Evolutionary conservation across 2,113 vertebrate species (phyloP).

Genomic region (Hippocampus guttulatus): DNA sequence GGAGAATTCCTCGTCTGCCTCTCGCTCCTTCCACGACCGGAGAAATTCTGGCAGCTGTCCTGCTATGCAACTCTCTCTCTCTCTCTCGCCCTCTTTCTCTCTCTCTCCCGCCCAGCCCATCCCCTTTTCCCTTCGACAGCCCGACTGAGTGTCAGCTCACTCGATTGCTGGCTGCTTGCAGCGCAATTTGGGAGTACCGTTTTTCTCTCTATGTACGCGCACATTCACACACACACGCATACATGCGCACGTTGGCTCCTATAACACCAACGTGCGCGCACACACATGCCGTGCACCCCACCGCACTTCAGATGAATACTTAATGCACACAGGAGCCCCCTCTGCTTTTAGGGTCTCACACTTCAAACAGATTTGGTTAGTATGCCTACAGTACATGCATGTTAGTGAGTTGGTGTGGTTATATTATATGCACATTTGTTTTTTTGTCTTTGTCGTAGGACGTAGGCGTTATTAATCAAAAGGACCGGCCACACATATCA

Average conservation of each 20-base stretch:
- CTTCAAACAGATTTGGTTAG: conserved; percentile 80
- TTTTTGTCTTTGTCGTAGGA: conserved; percentile 55
- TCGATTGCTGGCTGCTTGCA: conserved; percentile 69
- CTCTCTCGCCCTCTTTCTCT: conserved; percentile 26
- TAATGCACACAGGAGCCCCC: conserved; percentile 72
- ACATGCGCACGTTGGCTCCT: conserved; percentile 5
- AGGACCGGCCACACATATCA: conserved; percentile 48
- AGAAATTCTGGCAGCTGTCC: conserved; percentile 75
- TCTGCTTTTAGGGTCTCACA: conserved; percentile 74
- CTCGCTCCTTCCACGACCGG: conserved; percentile 64
- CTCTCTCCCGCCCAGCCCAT: conserved; percentile 54
- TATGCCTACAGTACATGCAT: conserved; percentile 68
- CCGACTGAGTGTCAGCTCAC: conserved; percentile 75
- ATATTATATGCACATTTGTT: conserved; percentile 20
- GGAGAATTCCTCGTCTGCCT: conserved; percentile 65
- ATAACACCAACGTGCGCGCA: conserved; percentile 21
- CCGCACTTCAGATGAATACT: conserved; percentile 75
- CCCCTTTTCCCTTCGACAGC: conserved; percentile 72
- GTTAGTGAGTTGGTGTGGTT: conserved; percentile 26
- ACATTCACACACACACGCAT: conserved; percentile 26
- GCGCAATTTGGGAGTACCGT: conserved; percentile 59
- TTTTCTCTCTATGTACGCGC: conserved; percentile 44
- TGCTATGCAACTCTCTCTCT: conserved; percentile 44
- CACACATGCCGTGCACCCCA: conserved; percentile 52
- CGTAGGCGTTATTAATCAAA: conserved; percentile 64